Evolutionary conservation across 2,113 vertebrate genomes (phyloP).

Genomic region (Pseudopodoces humilis): DNA sequence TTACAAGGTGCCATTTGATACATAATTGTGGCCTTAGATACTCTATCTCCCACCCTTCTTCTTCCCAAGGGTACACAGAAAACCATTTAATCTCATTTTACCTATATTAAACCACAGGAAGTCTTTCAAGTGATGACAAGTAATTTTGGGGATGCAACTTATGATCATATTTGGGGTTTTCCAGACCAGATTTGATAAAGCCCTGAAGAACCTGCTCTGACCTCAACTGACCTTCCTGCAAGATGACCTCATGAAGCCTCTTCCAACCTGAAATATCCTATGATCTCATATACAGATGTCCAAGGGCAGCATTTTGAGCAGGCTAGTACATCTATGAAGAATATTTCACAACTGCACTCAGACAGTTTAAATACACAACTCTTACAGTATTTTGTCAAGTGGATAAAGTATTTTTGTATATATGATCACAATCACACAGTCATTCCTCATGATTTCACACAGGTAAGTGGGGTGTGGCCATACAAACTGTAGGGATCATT

Average conservation of each 20-base stretch:
- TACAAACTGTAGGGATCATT: background rate
- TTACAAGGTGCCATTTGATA: background rate
- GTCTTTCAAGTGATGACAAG: background rate
- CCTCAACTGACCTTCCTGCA: background rate
- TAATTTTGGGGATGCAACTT: background rate
- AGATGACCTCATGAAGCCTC: background rate
- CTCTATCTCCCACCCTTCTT: background rate
- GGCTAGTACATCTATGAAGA: rapidly evolving
- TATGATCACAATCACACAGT: background rate
- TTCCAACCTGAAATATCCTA: background rate
- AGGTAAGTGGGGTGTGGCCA: background rate
- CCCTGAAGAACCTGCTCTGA: background rate
- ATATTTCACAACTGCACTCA: background rate
- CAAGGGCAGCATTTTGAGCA: background rate
- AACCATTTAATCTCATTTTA: background rate
- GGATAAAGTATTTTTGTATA: background rate
- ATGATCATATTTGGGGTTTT: background rate
- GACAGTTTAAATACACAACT: background rate
- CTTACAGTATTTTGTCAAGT: background rate
- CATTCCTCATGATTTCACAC: background rate
- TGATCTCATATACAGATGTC: background rate
- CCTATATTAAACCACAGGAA: background rate
- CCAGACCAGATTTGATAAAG: background rate
- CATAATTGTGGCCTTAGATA: background rate
- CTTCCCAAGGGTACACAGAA: background rate